Evolutionary conservation across 2,888 invertebrate species (phyloP).

Genomic region (Drosophila rellima): DNA sequence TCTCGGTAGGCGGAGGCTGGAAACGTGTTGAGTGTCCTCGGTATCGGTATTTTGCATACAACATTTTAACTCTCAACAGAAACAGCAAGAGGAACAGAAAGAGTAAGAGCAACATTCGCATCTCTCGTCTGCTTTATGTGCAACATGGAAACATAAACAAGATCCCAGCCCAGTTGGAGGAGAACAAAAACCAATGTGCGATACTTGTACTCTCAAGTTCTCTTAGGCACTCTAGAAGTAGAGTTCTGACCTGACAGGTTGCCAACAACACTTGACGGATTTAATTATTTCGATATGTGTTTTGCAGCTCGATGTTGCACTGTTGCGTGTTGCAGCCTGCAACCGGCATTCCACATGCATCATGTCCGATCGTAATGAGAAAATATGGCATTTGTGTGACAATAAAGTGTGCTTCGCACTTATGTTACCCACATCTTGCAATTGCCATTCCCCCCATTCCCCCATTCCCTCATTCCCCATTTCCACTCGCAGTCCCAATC

Average conservation of each 20-base stretch:
- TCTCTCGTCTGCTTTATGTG: conserved; percentile 79
- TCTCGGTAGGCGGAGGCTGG: conserved; percentile 51
- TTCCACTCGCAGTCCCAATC: conserved; percentile 3
- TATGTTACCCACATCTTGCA: conserved; percentile 79
- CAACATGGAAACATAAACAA: conserved; percentile 78
- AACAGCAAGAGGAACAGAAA: background rate
- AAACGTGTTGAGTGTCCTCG: conserved; percentile 77
- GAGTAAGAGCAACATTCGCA: conserved; percentile 33
- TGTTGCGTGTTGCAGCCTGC: conserved; percentile 77
- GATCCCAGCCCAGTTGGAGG: conserved; percentile 61
- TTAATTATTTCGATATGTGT: conserved; percentile 84
- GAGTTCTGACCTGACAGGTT: conserved; percentile 54
- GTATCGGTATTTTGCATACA: conserved; percentile 69
- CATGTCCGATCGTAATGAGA: conserved; percentile 85
- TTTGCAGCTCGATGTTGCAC: conserved; percentile 32
- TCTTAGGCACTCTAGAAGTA: background rate
- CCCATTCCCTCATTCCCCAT: conserved; percentile 3
- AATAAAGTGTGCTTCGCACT: conserved; percentile 85
- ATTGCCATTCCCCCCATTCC: conserved; percentile 3
- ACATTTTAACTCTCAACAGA: conserved; percentile 38
- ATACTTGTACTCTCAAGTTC: conserved; percentile 21
- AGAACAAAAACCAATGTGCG: conserved; percentile 26
- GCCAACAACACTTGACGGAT: conserved; percentile 85
- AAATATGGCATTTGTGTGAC: conserved; percentile 85
- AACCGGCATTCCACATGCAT: conserved; percentile 82